A percentile compares a stretch with the other conserved stretches of the same genome.
These are phyloP conservation scores for Drosophila baimaii DNA, from an alignment of 1,140 invertebrate genomes.

Conservation along the genomic window DNA sequence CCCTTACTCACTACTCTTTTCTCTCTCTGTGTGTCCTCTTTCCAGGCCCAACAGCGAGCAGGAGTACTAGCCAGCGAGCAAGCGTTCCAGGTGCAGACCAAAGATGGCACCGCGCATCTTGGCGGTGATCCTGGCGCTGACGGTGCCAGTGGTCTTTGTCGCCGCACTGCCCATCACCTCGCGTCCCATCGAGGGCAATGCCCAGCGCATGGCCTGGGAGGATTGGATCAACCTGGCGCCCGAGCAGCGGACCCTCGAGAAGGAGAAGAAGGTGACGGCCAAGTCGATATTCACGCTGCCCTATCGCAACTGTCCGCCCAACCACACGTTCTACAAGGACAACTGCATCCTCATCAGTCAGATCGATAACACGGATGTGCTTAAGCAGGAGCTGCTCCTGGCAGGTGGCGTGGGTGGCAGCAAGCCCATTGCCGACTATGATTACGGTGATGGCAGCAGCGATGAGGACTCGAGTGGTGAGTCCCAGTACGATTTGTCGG, in stretches of 20 bases:
- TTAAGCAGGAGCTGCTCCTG: constrained; percentile 61
- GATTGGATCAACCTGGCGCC: constrained; percentile 73
- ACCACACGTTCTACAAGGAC: constrained; percentile 65
- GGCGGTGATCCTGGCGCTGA: constrained; percentile 26
- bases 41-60: constrained; percentile 10
- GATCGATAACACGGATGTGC: constrained; percentile 64
- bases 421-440: constrained; percentile 46
- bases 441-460: constrained; percentile 53
- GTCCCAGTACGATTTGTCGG: constrained; percentile 28
- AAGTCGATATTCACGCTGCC: constrained; percentile 82
- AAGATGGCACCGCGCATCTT: constrained; percentile 25
- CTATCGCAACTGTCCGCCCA: constrained; percentile 65
- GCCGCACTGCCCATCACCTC: constrained; percentile 74
- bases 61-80: constrained; percentile 9
- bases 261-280: constrained; percentile 79
- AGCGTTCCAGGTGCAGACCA: constrained; percentile 1
- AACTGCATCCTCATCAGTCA: constrained; percentile 71
- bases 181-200: constrained; percentile 79
- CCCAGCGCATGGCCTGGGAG: constrained; percentile 79
- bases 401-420: constrained; percentile 8
- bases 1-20: neutral
- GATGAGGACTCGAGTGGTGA: constrained; percentile 45
- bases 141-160: constrained; percentile 4
- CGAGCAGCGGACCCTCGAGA: constrained; percentile 65
- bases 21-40: neutral